Evolutionary conservation across 2,797 vertebrate genomes (phyloP).

Genomic region (Channa striata): DNA sequence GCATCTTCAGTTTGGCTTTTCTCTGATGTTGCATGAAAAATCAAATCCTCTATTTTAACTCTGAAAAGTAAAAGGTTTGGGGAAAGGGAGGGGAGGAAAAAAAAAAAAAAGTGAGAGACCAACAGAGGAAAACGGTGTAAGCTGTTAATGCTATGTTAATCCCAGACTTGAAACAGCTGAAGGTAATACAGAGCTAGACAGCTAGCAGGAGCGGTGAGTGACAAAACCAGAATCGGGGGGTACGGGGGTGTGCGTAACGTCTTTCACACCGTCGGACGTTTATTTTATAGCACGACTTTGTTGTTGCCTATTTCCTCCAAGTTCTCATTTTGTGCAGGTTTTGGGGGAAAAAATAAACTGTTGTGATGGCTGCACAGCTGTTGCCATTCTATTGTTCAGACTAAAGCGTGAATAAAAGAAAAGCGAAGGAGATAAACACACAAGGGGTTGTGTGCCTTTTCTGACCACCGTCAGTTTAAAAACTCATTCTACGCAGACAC

Average conservation of each 20-base stretch:
- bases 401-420: too few species aligned
- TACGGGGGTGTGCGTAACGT: conserved; percentile 25
- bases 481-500: conserved; percentile 33
- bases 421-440: conserved; percentile 28
- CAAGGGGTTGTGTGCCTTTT: conserved; percentile 20
- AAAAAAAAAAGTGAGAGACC: conserved; percentile 56
- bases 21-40: conserved; percentile 80
- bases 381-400: background rate
- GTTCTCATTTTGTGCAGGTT: too few species aligned
- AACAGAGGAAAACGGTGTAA: conserved; percentile 81
- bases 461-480: conserved; percentile 34
- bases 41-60: conserved; percentile 82
- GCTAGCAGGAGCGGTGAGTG: conserved; percentile 70
- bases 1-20: conserved; percentile 79
- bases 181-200: conserved; percentile 76
- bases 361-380: background rate
- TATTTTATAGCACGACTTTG: conserved; percentile 20
- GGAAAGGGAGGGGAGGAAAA: conserved; percentile 31
- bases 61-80: conserved; percentile 69
- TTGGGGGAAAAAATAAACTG: too few species aligned
- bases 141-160: conserved; percentile 83
- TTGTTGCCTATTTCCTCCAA: background rate
- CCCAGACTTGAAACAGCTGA: conserved; percentile 79
- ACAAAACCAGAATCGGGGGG: conserved; percentile 44
- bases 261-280: conserved; percentile 38